Evolutionary conservation across 1,140 invertebrate species (phyloP).

Genomic region (Drosophila sp.): DNA sequence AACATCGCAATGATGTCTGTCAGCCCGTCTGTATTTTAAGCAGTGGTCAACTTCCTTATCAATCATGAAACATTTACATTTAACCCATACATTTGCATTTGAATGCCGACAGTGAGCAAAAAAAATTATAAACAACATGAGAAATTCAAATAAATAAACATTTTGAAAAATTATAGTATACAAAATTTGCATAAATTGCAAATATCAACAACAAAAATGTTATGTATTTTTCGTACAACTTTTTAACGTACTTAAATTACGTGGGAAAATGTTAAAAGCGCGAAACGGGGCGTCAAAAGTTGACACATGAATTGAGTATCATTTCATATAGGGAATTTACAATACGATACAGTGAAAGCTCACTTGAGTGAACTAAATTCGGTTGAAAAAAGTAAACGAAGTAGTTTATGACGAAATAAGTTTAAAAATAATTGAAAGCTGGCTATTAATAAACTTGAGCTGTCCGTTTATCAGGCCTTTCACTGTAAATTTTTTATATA

Average conservation of each 20-base stretch:
- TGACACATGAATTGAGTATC: constrained; percentile 39
- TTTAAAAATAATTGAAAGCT: neutral
- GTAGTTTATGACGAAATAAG: neutral
- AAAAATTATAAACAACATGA: constrained; percentile 34
- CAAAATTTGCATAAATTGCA: constrained; percentile 48
- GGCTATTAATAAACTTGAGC: neutral
- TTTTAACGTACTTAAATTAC: constrained; percentile 32
- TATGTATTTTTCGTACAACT: constrained; percentile 6
- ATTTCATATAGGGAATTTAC: constrained; percentile 42
- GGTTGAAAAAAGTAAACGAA: neutral
- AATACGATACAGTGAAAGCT: constrained; percentile 4
- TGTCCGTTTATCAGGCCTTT: constrained; percentile 1
- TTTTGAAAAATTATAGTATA: constrained; percentile 55
- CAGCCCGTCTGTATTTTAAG: constrained; percentile 3
- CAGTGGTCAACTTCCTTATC: constrained; percentile 67
- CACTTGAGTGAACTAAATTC: neutral
- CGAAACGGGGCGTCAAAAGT: constrained; percentile 38
- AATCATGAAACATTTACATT: constrained; percentile 55
- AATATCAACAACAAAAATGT: constrained; percentile 12
- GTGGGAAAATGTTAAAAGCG: constrained; percentile 50
- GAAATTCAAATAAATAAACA: constrained; percentile 53
- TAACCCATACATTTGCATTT: constrained; percentile 33
- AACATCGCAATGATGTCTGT: constrained; percentile 29
- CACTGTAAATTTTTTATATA: constrained; percentile 4
- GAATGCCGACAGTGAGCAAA: constrained; percentile 20